Evolutionary conservation across 2,888 invertebrate genomes (phyloP).

Genomic region (Erebia palarica): DNA sequence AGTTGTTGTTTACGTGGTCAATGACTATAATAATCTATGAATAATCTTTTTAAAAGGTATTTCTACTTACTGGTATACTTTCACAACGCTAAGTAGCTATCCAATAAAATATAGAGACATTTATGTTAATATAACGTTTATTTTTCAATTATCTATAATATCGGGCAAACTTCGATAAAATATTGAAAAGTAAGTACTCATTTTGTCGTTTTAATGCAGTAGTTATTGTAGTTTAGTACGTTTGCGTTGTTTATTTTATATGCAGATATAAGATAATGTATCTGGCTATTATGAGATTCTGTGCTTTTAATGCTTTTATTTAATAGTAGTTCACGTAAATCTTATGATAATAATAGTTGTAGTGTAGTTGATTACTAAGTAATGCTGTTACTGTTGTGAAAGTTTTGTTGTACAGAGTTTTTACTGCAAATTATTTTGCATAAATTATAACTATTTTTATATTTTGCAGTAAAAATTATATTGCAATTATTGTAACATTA

Average conservation of each 20-base stretch:
- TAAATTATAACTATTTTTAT: too few relatives aligned
- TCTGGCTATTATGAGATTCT: conserved; percentile 2
- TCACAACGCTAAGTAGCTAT: conserved; percentile 3
- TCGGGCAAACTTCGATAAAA: conserved; percentile 15
- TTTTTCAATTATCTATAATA: conserved; percentile 13
- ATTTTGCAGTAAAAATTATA: too few relatives aligned
- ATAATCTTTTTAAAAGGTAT: background rate
- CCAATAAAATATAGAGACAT: background rate
- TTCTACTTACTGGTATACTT: conserved; percentile 10
- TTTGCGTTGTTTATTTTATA: conserved; percentile 3
- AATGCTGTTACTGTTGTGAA: background rate
- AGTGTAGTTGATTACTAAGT: background rate
- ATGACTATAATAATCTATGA: background rate
- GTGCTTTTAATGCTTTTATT: conserved; percentile 14
- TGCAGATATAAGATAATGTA: conserved; percentile 11
- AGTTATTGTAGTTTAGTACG: conserved; percentile 12
- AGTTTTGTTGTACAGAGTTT: background rate
- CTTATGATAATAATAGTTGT: conserved; percentile 7
- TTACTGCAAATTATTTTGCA: background rate
- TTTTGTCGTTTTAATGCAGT: conserved; percentile 22
- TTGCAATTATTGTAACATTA: background rate
- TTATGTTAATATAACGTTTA: conserved; percentile 18
- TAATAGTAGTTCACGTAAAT: conserved; percentile 12
- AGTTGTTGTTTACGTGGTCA: background rate
- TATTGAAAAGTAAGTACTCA: conserved; percentile 27